Evolutionary conservation across 2,888 invertebrate species (phyloP).

Genomic region (Kryphioiulus occultus): DNA sequence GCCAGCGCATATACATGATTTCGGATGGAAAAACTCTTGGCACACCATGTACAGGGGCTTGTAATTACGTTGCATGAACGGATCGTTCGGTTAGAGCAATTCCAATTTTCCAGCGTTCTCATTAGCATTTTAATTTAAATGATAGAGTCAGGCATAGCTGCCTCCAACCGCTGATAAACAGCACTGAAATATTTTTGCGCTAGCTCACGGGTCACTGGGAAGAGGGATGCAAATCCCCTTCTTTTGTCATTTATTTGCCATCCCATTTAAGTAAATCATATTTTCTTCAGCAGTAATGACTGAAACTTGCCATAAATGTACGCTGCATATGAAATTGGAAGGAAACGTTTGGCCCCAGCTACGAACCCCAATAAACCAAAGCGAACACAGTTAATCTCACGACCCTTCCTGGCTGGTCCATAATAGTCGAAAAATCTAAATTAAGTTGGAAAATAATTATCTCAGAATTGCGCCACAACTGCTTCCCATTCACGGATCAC

Average conservation of each 20-base stretch:
- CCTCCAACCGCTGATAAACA: background rate
- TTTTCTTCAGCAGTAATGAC: background rate
- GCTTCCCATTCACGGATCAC: constrained; percentile 5
- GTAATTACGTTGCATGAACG: background rate
- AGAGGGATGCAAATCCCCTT: background rate
- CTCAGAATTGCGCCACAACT: background rate
- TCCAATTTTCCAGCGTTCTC: background rate
- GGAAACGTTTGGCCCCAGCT: background rate
- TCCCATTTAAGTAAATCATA: constrained; percentile 23
- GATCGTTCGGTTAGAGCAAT: background rate
- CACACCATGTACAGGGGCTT: background rate
- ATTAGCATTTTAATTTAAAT: constrained; percentile 23
- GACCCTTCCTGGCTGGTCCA: background rate
- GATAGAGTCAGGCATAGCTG: background rate
- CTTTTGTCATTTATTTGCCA: constrained; percentile 12
- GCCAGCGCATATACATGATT: too few relatives aligned
- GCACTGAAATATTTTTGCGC: constrained; percentile 14
- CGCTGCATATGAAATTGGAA: background rate
- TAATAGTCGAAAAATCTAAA: background rate
- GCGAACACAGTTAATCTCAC: background rate
- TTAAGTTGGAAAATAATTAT: constrained; percentile 23
- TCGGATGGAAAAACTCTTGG: too few relatives aligned
- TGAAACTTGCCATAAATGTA: background rate
- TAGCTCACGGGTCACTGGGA: background rate
- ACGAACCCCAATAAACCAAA: background rate